Base-by-base conservation (phyloP, 2,113 vertebrate genomes). In the Cyphomyrus plagiostoma region DNA sequence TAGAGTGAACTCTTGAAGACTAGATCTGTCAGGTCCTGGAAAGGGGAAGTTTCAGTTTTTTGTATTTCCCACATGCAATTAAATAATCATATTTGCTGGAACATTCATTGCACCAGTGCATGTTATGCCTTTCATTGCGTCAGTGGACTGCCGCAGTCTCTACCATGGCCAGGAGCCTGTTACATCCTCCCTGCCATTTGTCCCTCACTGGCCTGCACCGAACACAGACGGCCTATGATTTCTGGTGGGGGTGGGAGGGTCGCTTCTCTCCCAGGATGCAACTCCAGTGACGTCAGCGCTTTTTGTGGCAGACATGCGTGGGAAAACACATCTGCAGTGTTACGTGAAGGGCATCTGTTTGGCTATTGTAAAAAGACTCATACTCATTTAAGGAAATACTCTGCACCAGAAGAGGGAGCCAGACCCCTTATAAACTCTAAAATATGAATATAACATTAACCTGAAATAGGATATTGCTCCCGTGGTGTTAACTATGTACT, bases 331-430 rank as follows among this genome's bases (percentile, higher is more conserved):
- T 85, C n/a, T 89, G 48, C 49, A 77, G 30, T 83, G 46, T 89
- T 70, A 49, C 45, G 88, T 89, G 88, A 89, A 83, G 49, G 49
- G 74, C 74, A 82, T 89, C 13, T 70, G 50, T 62, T 30, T 46
- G 11, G 52, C 35, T 39, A 8, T 85, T 46, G 35, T 89, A 39
- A 83, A 89, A 89, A 80, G 45, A 62, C 21, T 26, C 83, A 56
- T 30, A 42, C 52, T 62, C 77, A 56, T 84, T 84, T 26, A 39
- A 56, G 23, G 74, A 53, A 19, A 80, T 26, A 21, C 50, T 26
- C 10, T 58, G 80, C 1, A 62, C 80, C 89, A 89, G 77, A 89
- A 89, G 89, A 84, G 89, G 80, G 52, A 89, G 80, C 89, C 19
- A 62, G 80, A 53, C 56, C 52, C 3, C 80, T 52, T 52, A 48